Evolutionary conservation across 2,113 vertebrate species (phyloP).

Genomic region (Penelope pileata): DNA sequence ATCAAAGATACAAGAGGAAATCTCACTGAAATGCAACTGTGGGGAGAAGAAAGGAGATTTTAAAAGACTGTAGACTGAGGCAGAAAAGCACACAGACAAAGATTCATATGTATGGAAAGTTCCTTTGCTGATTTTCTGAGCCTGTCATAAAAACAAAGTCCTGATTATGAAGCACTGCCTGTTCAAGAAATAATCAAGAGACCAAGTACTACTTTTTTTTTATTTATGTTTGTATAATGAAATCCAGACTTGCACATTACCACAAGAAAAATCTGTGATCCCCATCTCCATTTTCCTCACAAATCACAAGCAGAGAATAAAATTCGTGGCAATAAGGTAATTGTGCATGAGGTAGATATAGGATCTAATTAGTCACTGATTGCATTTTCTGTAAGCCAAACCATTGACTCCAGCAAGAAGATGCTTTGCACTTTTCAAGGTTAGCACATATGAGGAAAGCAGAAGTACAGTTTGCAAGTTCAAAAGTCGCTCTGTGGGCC

Average conservation of each 20-base stretch:
- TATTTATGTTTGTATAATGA: neutral
- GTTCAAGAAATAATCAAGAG: neutral
- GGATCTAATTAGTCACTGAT: neutral
- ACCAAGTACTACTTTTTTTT: neutral
- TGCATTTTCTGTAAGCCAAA: neutral
- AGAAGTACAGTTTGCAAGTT: neutral
- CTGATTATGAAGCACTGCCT: neutral
- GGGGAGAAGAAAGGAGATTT: neutral
- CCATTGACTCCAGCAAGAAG: neutral
- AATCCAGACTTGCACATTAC: neutral
- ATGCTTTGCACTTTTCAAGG: neutral
- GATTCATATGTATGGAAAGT: neutral
- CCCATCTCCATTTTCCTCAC: neutral
- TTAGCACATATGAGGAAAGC: rapidly evolving
- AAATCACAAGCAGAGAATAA: neutral
- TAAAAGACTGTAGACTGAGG: rapidly evolving
- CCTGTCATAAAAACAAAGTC: neutral
- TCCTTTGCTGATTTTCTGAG: neutral
- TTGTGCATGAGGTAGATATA: neutral
- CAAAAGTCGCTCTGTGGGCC: neutral
- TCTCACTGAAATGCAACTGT: neutral
- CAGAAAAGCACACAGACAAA: neutral
- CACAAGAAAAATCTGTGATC: neutral
- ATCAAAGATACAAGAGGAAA: neutral
- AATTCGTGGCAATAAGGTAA: neutral